These are phyloP conservation scores for Istiophorus platypterus DNA, from an alignment of 2,113 vertebrate genomes.

Conservation along the genomic window DNA sequence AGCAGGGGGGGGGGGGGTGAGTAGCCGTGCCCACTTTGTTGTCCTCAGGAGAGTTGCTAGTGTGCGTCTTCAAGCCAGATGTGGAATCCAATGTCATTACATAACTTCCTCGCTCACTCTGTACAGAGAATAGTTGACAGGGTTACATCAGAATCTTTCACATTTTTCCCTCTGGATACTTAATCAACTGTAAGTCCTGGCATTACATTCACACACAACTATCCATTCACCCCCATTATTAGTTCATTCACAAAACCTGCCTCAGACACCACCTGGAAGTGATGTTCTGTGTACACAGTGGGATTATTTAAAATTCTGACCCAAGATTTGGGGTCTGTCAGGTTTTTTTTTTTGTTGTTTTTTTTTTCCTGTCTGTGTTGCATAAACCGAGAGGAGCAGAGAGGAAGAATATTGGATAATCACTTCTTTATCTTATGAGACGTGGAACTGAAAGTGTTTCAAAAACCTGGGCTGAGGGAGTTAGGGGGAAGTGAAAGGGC, in stretches of 20 bases:
- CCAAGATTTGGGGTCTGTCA: constrained; percentile 28
- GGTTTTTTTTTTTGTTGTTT: constrained; percentile 2
- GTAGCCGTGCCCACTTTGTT: constrained; percentile 67
- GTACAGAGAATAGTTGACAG: constrained; percentile 47
- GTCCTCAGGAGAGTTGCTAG: constrained; percentile 47
- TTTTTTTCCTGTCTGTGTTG: constrained; percentile 16
- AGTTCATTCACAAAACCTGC: constrained; percentile 70
- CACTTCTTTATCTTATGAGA: constrained; percentile 51
- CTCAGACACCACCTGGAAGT: constrained; percentile 41
- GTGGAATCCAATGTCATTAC: constrained; percentile 74
- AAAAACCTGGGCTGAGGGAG: constrained; percentile 9
- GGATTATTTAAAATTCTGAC: constrained; percentile 37
- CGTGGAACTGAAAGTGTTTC: constrained; percentile 34
- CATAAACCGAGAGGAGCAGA: constrained; percentile 41
- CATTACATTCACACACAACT: constrained; percentile 20
- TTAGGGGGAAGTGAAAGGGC: background rate
- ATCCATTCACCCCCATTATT: constrained; percentile 26
- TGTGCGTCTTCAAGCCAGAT: constrained; percentile 72
- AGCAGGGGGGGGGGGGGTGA: constrained; percentile 12
- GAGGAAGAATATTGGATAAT: constrained; percentile 52
- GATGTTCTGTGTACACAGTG: constrained; percentile 1
- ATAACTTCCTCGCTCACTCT: constrained; percentile 72
- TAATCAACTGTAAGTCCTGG: constrained; percentile 46
- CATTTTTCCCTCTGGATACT: constrained; percentile 35
- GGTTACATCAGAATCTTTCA: constrained; percentile 56